Percentiles rank a stretch among this genome's conserved stretches.
These are phyloP conservation scores for Synergus itoensis DNA, from an alignment of 2,888 invertebrate species.

Conservation along the genomic window DNA sequence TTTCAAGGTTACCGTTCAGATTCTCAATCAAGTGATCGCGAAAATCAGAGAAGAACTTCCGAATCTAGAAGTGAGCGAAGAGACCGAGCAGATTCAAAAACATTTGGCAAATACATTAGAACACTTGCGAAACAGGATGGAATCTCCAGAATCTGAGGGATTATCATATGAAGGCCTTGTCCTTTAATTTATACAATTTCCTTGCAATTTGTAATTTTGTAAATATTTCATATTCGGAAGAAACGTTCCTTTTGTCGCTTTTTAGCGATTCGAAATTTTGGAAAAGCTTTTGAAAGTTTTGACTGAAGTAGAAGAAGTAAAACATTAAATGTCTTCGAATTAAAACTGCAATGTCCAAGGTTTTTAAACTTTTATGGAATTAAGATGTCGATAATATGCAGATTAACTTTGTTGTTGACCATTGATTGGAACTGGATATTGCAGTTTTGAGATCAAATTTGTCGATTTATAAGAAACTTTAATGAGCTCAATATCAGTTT, in stretches of 20 bases:
- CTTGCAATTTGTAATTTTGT: conserved; percentile 63
- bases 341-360: not conserved
- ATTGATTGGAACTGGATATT: conserved; percentile 1
- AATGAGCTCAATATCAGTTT: conserved; percentile 9
- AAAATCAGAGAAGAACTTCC: conserved; percentile 96
- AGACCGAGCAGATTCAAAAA: conserved; percentile 97
- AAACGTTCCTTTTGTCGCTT: not conserved
- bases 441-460: not conserved
- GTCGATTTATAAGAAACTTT: not conserved
- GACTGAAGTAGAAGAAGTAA: not conserved
- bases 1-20: conserved; percentile 83
- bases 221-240: conserved; percentile 56
- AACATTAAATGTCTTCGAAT: not conserved
- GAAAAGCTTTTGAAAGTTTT: not conserved
- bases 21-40: conserved; percentile 88
- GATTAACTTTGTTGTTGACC: conserved; percentile 6
- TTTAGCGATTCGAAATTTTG: not conserved
- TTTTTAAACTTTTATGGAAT: conserved; percentile 17
- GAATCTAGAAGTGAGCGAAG: conserved; percentile 95
- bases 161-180: conserved; percentile 83
- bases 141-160: conserved; percentile 84
- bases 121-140: conserved; percentile 86
- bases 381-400: conserved; percentile 5
- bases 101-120: conserved; percentile 95
- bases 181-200: conserved; percentile 71